These are phyloP conservation scores for Trissoscelio sp. DNA, from an alignment of 2,888 invertebrate species.

Conservation along the genomic window DNA sequence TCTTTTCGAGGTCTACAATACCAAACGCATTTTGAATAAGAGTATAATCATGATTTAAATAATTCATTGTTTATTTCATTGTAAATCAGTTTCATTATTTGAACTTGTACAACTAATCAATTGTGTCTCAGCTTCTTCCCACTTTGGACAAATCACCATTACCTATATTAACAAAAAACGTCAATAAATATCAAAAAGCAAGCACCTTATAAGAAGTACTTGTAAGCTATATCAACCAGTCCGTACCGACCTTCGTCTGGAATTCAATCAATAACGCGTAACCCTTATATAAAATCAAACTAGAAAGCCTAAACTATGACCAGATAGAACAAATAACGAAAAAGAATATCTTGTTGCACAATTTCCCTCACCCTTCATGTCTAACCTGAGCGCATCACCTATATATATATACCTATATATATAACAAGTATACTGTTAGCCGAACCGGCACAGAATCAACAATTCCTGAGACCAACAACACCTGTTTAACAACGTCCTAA, in stretches of 20 bases:
- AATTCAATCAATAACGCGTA: conserved; percentile 55
- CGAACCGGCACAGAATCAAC: background rate
- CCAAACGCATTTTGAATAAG: no score
- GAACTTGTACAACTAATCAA: no score
- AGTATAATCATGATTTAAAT: no score
- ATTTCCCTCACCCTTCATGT: background rate
- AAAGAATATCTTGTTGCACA: background rate
- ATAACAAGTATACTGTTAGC: no score
- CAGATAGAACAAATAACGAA: background rate
- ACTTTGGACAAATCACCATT: background rate
- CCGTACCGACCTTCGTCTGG: conserved; percentile 38
- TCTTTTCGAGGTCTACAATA: no score
- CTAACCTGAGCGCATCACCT: background rate
- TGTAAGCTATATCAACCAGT: conserved; percentile 15
- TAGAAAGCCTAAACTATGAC: conserved; percentile 40
- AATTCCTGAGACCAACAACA: background rate
- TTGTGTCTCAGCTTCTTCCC: no score
- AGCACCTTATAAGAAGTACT: conserved; percentile 31
- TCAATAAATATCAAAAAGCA: conserved; percentile 10
- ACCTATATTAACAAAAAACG: background rate
- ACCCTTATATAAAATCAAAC: conserved; percentile 44
- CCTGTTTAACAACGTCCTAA: conserved; percentile 6
- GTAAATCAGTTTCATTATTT: no score
- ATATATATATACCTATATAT: no score
- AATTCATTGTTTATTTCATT: no score